These are phyloP conservation scores for Neotoxoptera formosana DNA, from an alignment of 1,140 invertebrate species.

Conservation along the genomic window DNA sequence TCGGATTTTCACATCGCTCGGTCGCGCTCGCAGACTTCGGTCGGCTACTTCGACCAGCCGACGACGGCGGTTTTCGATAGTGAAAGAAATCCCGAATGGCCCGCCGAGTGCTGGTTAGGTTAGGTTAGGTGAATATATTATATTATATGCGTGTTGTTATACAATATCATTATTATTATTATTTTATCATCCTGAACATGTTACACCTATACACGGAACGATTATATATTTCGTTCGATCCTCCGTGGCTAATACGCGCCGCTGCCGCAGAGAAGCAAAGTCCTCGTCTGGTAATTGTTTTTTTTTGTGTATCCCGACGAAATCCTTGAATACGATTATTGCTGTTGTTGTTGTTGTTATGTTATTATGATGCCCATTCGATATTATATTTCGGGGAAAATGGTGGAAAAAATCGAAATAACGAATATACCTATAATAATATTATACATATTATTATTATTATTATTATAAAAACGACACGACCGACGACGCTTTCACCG, in stretches of 20 bases:
- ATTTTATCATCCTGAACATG: not conserved
- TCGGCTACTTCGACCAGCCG: not conserved
- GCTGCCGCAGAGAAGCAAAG: not conserved
- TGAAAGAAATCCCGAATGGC: not conserved
- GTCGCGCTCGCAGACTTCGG: not conserved
- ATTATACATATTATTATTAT: too few relatives aligned
- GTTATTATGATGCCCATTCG: not conserved
- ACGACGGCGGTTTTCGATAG: not conserved
- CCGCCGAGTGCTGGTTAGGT: too few relatives aligned
- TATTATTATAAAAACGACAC: not conserved
- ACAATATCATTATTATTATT: not conserved
- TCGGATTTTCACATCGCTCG: not conserved
- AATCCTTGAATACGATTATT: constrained; percentile 51
- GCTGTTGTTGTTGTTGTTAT: not conserved
- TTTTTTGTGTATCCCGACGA: not conserved
- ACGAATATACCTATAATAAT: not conserved
- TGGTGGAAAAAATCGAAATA: not conserved
- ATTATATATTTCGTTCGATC: not conserved
- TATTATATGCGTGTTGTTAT: not conserved
- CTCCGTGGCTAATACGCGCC: not conserved
- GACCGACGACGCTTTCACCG: constrained; percentile 33
- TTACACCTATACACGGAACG: not conserved
- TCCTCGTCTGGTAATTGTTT: not conserved
- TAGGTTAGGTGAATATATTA: too few relatives aligned
- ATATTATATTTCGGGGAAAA: not conserved